phyloP scores from a whole-genome alignment of 2,113 vertebrate species.

The Archocentrus centrarchus region DNA sequence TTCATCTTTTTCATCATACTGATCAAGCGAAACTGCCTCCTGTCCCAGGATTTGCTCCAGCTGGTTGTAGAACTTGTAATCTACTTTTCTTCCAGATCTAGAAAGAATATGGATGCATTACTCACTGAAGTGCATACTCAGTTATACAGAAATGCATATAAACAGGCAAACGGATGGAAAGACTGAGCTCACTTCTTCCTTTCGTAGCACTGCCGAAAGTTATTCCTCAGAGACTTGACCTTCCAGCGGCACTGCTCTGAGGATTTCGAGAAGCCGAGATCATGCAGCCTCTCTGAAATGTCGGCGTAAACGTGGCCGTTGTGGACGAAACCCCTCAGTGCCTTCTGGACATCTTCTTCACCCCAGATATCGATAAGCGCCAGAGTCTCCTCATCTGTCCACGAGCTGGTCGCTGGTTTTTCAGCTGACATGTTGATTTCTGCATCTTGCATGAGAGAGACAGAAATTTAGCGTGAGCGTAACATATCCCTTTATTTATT shows the following conservation, averaged over 20 bases:
- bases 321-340: constrained; percentile 63
- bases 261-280: constrained; percentile 62
- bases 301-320: constrained; percentile 74
- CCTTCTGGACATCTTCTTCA: constrained; percentile 69
- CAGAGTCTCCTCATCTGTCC: constrained; percentile 73
- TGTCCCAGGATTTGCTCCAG: constrained; percentile 72
- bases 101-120: not conserved
- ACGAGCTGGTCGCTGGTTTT: constrained; percentile 28
- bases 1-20: constrained; percentile 67
- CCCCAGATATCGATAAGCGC: constrained; percentile 77
- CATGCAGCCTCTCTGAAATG: constrained; percentile 64
- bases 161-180: not conserved
- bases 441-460: constrained; percentile 39
- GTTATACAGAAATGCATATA: not conserved
- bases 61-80: constrained; percentile 74
- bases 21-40: constrained; percentile 62
- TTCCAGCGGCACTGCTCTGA: constrained; percentile 79
- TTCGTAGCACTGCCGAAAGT: constrained; percentile 74
- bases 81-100: constrained; percentile 64
- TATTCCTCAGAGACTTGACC: constrained; percentile 72
- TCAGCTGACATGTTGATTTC: constrained; percentile 36
- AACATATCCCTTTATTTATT: not conserved
- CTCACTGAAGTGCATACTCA: not conserved
- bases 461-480: not conserved
- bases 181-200: constrained; percentile 68